Conservation (phyloP, 2,888 invertebrate species). For the Chymomyza fuscimana region DNA sequence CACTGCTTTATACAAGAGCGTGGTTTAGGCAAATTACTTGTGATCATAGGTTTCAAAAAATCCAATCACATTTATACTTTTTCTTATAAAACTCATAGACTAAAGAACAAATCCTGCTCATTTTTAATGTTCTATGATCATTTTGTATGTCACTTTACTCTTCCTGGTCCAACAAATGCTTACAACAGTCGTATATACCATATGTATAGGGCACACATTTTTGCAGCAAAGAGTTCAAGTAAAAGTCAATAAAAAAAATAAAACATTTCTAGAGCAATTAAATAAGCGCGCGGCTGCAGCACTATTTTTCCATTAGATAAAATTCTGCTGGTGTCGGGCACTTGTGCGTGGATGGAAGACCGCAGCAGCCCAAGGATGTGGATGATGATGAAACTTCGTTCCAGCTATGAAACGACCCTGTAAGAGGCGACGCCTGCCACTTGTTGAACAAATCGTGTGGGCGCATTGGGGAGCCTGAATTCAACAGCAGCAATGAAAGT, state of each 20-base stretch:
- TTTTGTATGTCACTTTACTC: too few species aligned
- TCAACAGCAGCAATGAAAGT: conserved; percentile 68
- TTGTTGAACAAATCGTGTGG: conserved; percentile 47
- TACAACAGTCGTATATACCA: neutral
- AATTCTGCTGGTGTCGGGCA: conserved; percentile 60
- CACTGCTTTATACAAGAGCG: too few species aligned
- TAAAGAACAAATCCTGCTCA: too few species aligned
- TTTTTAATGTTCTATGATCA: too few species aligned
- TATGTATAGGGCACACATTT: neutral
- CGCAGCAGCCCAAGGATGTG: conserved; percentile 10
- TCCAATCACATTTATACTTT: too few species aligned
- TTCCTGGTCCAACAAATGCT: too few species aligned
- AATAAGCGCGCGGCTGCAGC: conserved; percentile 26
- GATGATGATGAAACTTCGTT: neutral
- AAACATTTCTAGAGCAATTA: conserved; percentile 64
- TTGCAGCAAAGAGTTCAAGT: conserved; percentile 50
- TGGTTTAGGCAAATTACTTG: too few species aligned
- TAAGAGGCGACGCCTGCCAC: conserved; percentile 42
- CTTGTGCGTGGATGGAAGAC: conserved; percentile 24
- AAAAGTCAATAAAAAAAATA: conserved; percentile 66
- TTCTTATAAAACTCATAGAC: too few species aligned
- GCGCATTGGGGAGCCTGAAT: conserved; percentile 40
- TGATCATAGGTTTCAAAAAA: too few species aligned
- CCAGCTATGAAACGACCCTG: neutral
- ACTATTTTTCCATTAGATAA: conserved; percentile 61